Base-by-base conservation (phyloP, 2,797 vertebrate genomes). In the Artibeus jamaicensis region DNA sequence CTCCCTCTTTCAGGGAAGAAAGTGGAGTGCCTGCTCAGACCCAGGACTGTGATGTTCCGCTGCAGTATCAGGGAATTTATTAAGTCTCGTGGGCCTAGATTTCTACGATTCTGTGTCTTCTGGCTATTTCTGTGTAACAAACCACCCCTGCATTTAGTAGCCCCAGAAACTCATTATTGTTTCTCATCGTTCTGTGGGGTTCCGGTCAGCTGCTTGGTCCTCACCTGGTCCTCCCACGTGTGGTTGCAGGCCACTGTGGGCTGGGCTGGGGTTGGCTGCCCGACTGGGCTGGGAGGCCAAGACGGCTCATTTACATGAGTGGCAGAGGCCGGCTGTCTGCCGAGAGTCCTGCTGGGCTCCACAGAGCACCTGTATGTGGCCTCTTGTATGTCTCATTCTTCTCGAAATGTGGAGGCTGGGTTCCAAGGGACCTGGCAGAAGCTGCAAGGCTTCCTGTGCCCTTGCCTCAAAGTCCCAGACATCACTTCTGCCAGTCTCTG, bases 1-100 rank as follows among this genome's bases (percentile, higher is more conserved):
- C 24, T 74, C 68, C 12, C 81, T 90, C 26, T 92, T 44, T 88
- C 22, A 55, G n/a, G 9, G 86, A 39, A n/a, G 32, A 14, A 67
- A 11, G 19, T 32, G 14, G 10, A 22, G 22, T 29, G 10, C 24
- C 73, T 79, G 9, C 34, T 37, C 48, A 71, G 84, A 77, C 39
- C 46, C 65, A 6, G 39, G 53, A 26, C 34, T 39, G 26, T 19
- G 32, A 48, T 76, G 26, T 24, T 67, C 73, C 67, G 16, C 65
- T 82, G 44, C 24, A 19, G 37, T 42, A 24, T 59, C 65, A 34
- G 29, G 46, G 68, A 34, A 59, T 50, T 24, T 39, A 6, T 19
- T 39, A 71, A 37, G 16, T 68, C n/a, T 93, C 24, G 10, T 3
- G 48, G 79, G 15, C 29, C 70, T 67, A n/a, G 29, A 68, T 19